A percentile compares a stretch with the other conserved stretches of the same genome.
These are phyloP conservation scores for Brachyhypopomus occidentalis DNA, from an alignment of 2,113 vertebrate species.

Conservation along the genomic window DNA sequence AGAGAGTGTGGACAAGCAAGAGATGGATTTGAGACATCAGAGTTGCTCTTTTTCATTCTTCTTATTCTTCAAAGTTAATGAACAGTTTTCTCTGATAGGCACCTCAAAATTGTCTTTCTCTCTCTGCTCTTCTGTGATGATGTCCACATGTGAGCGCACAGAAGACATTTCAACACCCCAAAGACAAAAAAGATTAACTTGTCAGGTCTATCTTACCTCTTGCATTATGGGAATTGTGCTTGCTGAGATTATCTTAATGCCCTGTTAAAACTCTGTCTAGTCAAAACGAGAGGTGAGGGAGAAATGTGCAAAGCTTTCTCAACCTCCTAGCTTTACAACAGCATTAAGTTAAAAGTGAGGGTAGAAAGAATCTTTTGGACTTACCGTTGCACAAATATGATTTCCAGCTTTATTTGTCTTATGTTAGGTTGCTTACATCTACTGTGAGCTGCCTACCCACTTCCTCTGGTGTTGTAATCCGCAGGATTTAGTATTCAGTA, in stretches of 20 bases:
- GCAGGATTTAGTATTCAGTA: no score
- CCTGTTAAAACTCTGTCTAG: no score
- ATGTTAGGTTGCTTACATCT: no score
- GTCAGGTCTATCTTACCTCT: neutral
- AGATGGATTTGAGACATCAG: neutral
- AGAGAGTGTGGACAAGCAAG: neutral
- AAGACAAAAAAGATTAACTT: neutral
- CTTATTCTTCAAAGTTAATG: conserved; percentile 11
- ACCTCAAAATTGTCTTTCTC: neutral
- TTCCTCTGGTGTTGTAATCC: no score
- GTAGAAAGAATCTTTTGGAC: neutral
- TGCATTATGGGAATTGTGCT: neutral
- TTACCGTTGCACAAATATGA: neutral
- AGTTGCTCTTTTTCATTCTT: neutral
- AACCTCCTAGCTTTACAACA: no score
- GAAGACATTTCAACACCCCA: neutral
- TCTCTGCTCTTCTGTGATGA: neutral
- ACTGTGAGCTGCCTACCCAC: no score
- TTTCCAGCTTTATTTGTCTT: no score
- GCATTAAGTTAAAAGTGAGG: no score
- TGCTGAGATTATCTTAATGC: neutral
- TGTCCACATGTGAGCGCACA: neutral
- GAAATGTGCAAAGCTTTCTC: no score
- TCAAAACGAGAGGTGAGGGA: no score
- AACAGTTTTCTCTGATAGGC: neutral